Conservation (phyloP, 2,888 invertebrate species). For the Neria commutata region DNA sequence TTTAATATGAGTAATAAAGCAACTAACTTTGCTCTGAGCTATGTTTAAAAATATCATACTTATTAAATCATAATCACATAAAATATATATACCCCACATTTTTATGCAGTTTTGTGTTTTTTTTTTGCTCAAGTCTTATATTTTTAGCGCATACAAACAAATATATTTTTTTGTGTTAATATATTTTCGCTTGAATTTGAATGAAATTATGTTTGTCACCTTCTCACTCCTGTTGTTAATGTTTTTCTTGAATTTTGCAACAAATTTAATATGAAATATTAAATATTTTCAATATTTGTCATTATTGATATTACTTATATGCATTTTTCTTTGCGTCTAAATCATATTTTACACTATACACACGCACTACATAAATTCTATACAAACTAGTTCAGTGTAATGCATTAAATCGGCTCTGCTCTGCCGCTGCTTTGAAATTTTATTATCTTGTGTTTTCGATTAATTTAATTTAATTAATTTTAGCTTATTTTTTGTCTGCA, state of each 20-base stretch:
- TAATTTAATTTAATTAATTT: not conserved
- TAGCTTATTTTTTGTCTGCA: not conserved
- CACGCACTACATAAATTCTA: not conserved
- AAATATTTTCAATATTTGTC: not conserved
- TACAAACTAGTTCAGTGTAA: not conserved
- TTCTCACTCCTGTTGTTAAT: too few species aligned
- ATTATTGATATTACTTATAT: conserved; percentile 12
- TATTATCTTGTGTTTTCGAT: not conserved
- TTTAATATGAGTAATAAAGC: too few species aligned
- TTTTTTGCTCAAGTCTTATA: too few species aligned
- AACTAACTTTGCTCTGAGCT: too few species aligned
- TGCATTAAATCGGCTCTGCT: too few species aligned
- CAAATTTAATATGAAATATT: not conserved
- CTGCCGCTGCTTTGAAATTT: too few species aligned
- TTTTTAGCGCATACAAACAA: conserved; percentile 31
- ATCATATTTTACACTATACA: conserved; percentile 13
- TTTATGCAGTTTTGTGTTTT: too few species aligned
- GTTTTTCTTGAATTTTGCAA: not conserved
- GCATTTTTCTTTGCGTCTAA: conserved; percentile 3
- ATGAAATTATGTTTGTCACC: too few species aligned
- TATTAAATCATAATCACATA: too few species aligned
- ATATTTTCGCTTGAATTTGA: too few species aligned
- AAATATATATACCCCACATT: too few species aligned
- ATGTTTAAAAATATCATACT: too few species aligned
- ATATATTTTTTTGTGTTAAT: conserved; percentile 23